These are phyloP conservation scores for Pogonomyrmex californicus DNA, from an alignment of 1,140 invertebrate species.

Conservation along the genomic window DNA sequence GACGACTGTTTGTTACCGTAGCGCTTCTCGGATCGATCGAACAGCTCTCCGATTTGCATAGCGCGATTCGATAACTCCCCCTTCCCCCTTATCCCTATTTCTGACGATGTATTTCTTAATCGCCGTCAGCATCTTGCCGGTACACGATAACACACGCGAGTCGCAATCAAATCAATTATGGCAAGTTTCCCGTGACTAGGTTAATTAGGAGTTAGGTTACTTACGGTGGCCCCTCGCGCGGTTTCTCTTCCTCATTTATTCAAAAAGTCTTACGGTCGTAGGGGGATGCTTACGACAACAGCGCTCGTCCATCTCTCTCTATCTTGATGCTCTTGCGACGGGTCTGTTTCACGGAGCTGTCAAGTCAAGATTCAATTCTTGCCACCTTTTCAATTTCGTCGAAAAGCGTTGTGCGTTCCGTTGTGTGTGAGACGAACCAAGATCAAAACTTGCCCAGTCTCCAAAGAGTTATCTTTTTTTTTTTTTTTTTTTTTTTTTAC, in stretches of 20 bases:
- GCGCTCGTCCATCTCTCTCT: not conserved
- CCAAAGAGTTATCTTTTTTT: not conserved
- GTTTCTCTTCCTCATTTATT: constrained; percentile 56
- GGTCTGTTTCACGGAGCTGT: not conserved
- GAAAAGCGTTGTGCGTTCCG: not conserved
- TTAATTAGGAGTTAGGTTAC: constrained; percentile 75
- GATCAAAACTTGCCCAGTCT: constrained; percentile 27
- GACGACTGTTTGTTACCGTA: constrained; percentile 24
- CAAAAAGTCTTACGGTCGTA: constrained; percentile 8
- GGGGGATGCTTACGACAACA: constrained; percentile 56
- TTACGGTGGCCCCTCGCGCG: constrained; percentile 77
- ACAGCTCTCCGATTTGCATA: constrained; percentile 15
- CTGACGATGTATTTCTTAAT: not conserved
- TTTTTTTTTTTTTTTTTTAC: not conserved
- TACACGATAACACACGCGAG: constrained; percentile 47
- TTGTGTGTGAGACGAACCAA: not conserved
- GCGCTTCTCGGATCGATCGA: constrained; percentile 38
- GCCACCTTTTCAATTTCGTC: not conserved
- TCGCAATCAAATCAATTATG: constrained; percentile 67
- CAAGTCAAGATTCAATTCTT: constrained; percentile 34
- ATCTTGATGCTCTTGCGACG: not conserved
- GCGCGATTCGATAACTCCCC: not conserved
- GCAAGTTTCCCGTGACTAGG: constrained; percentile 72
- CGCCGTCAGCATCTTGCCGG: not conserved
- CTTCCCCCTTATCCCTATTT: not conserved